Base-by-base conservation (phyloP, 2,888 invertebrate genomes). In the Tribolium freemani region DNA sequence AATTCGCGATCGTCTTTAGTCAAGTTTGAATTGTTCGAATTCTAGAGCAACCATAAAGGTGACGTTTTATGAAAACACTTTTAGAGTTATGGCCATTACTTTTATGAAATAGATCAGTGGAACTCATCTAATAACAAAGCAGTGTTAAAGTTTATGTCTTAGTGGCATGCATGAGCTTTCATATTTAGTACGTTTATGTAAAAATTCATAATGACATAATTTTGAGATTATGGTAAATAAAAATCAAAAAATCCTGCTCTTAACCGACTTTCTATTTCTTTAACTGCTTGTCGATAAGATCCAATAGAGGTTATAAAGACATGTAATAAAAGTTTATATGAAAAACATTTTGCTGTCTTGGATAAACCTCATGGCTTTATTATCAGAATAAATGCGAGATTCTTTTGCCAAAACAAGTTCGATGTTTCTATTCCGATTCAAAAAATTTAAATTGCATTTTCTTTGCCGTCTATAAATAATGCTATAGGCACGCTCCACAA, bases 241-340 rank as follows among this genome's bases (percentile, higher is more conserved):
- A 11, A 48, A 13, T 9, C 5, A 2, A 51, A 51, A 51, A n/a
- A 20, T 1, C 6, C 26, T 48, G 48, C 26, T 11, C 45, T 60
- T 60, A 60, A 60, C 60, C 60, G 60, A 60, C 60, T 60, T 60
- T 60, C 60, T 60, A 60, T 60, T 60, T 60, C 60, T 60, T 46
- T 31, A 10, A 21, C 54, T 26, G 16, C 48, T 48, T 8, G 16
- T 48, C 48, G 48, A 48, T 48, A 48, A 48, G 38, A 38, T 38
- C n/a, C 38, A 38, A 48, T 48, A 3, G 48, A 48, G 13, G 16
- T 38, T 48, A 48, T 48, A 16, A 48, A 48, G 5, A 48, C 16
- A 48, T 13, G 16, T 13, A 48, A 48, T 13, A 48, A 16, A 48
- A 48, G 11, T 48, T 48, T 48, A 48, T 48, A 8, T 4, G 10